Evolutionary conservation across 2,888 invertebrate species (phyloP).

Genomic region (Melieria picta): DNA sequence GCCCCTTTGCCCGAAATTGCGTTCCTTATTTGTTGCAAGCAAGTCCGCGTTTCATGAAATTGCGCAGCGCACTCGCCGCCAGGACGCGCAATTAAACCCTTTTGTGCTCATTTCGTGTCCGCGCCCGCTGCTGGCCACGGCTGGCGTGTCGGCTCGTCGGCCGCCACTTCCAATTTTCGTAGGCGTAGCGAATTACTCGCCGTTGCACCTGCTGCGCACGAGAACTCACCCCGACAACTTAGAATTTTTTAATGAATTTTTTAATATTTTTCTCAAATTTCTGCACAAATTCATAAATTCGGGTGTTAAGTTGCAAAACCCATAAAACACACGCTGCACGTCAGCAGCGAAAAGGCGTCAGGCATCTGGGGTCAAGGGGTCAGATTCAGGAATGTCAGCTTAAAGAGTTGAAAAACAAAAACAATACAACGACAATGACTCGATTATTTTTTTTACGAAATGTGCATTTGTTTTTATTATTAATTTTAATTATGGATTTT

Average conservation of each 20-base stretch:
- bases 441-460: too few species aligned
- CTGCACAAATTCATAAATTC: conserved; percentile 14
- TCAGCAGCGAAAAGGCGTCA: background rate
- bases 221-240: too few species aligned
- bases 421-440: too few species aligned
- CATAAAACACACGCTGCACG: conserved; percentile 13
- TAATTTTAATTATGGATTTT: too few species aligned
- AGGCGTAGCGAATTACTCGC: background rate
- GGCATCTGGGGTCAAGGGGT: too few species aligned
- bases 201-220: conserved; percentile 27
- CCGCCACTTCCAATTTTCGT: too few species aligned
- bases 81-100: conserved; percentile 22
- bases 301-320: conserved; percentile 25
- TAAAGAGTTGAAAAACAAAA: too few species aligned
- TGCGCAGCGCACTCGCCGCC: background rate
- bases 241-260: conserved; percentile 5
- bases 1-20: conserved; percentile 16
- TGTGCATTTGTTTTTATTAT: too few species aligned
- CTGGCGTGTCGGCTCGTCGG: too few species aligned
- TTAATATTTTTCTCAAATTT: background rate
- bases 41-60: background rate
- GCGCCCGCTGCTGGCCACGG: too few species aligned
- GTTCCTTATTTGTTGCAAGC: conserved; percentile 4
- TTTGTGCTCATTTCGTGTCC: conserved; percentile 3
- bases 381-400: too few species aligned